Evolutionary conservation across 2,888 invertebrate species (phyloP).

Genomic region (Iphiclides podalirius): DNA sequence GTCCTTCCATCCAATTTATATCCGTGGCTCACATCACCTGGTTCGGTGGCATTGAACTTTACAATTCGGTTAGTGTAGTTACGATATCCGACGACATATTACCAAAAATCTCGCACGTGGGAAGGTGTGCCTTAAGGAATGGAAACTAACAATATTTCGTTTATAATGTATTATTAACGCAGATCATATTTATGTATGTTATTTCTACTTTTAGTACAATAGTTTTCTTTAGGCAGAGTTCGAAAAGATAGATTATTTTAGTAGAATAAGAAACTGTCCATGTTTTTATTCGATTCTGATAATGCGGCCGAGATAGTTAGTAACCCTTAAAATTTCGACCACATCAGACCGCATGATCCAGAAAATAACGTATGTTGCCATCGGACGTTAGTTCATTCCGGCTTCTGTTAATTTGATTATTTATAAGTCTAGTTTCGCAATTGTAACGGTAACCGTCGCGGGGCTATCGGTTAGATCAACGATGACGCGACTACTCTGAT

Average conservation of each 20-base stretch:
- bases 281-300: no score
- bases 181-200: no score
- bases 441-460: slow-evolving; percentile 14
- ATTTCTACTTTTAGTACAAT: not conserved
- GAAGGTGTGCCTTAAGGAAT: slow-evolving; percentile 27
- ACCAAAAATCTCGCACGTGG: slow-evolving; percentile 48
- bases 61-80: slow-evolving; percentile 40
- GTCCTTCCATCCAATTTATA: slow-evolving; percentile 41
- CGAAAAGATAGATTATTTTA: not conserved
- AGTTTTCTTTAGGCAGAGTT: no score
- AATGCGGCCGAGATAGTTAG: no score
- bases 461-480: slow-evolving; percentile 10
- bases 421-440: slow-evolving; percentile 5
- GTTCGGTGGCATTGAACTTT: slow-evolving; percentile 60
- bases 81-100: slow-evolving; percentile 38
- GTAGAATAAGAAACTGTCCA: no score
- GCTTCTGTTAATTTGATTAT: not conserved
- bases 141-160: slow-evolving; percentile 25
- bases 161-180: no score
- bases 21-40: slow-evolving; percentile 52
- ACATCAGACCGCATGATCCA: no score
- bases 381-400: not conserved
- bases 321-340: no score
- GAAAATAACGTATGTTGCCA: no score
- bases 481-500: slow-evolving; percentile 1